Evolutionary conservation across 2,113 vertebrate species (phyloP), one percentile per base, ranked within the genome.

Genomic region (Myxocyprinus asiaticus): DNA sequence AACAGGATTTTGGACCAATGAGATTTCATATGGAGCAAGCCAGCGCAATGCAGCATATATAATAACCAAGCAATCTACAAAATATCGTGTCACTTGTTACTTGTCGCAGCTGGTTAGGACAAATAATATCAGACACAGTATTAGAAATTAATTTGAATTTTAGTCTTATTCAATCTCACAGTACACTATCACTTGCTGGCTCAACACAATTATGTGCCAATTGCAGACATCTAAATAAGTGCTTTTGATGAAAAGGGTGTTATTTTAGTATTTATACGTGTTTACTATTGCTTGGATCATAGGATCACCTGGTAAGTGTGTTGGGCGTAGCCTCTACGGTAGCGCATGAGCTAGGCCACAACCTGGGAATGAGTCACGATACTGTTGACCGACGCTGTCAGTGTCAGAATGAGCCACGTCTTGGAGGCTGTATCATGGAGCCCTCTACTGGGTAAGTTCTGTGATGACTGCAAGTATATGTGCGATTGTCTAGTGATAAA

Each of bases 391-490:
- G 93, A 2, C 85, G 64, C 77, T 98, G 97, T 8, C 77, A 87
- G 1, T 96, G 96, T 50, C 90, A 90, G 10, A 93, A 80, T 5
- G 94, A 95, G 0, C 86, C 86, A 0, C 93, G 94, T 0, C 90
- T 94, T 12, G 95, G 95, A 0, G 94, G 94, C 73, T 99, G 97
- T 89, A 98, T 98, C 92, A 99, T 99, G 97, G 94, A 96, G 43
- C 89, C 88, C 0, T 95, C 95, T 0, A 96, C 94, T 0, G 95
- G 95, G 97, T 98, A 75, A 92, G 95, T 77, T 45, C 4, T 63
- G 10, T 17, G 17, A 9, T 51, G 42, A 4, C 14, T 43, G 10
- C 12, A 0, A 7, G 22, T 22, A 2, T 70, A 14, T 73, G 5
- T 65, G 22, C 8, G 15, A 45, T 3, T 11, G 3, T 2, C 5